Evolutionary conservation across 2,113 vertebrate species (phyloP).

Genomic region (Trematocara nigrifrons): DNA sequence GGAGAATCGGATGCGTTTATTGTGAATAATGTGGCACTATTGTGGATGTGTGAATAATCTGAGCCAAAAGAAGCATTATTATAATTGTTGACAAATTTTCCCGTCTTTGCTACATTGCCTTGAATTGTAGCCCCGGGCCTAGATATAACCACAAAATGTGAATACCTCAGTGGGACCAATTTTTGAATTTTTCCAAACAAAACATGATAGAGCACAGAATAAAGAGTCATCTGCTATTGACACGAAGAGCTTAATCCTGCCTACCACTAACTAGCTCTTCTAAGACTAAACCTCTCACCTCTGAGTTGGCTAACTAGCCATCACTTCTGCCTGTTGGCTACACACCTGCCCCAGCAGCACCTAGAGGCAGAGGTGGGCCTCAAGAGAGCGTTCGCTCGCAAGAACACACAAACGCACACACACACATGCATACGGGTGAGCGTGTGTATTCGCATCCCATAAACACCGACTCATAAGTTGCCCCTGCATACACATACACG

Average conservation of each 20-base stretch:
- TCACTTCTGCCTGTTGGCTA: slow-evolving; percentile 64
- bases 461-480: background rate
- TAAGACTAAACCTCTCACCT: slow-evolving; percentile 58
- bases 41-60: background rate
- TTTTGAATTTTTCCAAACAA: slow-evolving; percentile 45
- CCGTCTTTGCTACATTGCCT: slow-evolving; percentile 11
- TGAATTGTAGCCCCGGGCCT: slow-evolving; percentile 31
- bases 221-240: slow-evolving; percentile 57
- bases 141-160: slow-evolving; percentile 26
- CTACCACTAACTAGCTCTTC: slow-evolving; percentile 57
- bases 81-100: slow-evolving; percentile 27
- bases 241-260: slow-evolving; percentile 54
- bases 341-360: slow-evolving; percentile 72
- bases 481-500: background rate
- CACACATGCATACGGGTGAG: background rate
- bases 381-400: slow-evolving; percentile 20
- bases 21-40: background rate
- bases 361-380: slow-evolving; percentile 61
- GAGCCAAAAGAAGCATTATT: background rate
- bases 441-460: background rate
- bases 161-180: slow-evolving; percentile 66
- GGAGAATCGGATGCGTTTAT: background rate
- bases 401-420: background rate
- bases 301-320: slow-evolving; percentile 64
- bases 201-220: slow-evolving; percentile 24